Percentiles rank a stretch among this genome's conserved stretches.
phyloP scores from a whole-genome alignment of 2,888 invertebrate species.

The Epiblema foenella region DNA sequence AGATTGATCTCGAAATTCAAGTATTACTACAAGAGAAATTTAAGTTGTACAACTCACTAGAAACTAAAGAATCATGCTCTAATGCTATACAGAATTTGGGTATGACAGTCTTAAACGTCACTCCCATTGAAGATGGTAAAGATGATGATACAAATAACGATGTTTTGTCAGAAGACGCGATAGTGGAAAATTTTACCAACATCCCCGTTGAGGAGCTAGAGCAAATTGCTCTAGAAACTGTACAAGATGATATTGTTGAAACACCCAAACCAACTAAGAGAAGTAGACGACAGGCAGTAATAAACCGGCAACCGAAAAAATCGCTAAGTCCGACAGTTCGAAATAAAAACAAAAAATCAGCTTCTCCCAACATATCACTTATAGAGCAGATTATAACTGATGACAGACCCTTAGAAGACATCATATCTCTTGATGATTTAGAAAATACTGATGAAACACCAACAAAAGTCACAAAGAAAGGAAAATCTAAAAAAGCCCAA shows the following conservation, averaged over 20 bases:
- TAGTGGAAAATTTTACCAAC: slow-evolving; percentile 71
- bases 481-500: slow-evolving; percentile 53
- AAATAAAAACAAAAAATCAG: slow-evolving; percentile 57
- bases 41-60: slow-evolving; percentile 81
- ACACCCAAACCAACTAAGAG: slow-evolving; percentile 52
- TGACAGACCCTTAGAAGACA: slow-evolving; percentile 75
- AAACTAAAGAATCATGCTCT: slow-evolving; percentile 63
- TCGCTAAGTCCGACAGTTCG: slow-evolving; percentile 60
- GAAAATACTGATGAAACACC: slow-evolving; percentile 57
- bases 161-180: slow-evolving; percentile 61
- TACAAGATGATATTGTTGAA: slow-evolving; percentile 53
- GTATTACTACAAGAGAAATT: slow-evolving; percentile 84
- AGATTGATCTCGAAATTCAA: slow-evolving; percentile 86
- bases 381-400: slow-evolving; percentile 77
- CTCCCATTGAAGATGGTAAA: slow-evolving; percentile 53
- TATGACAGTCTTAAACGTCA: slow-evolving; percentile 75
- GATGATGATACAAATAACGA: slow-evolving; percentile 50
- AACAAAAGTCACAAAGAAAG: slow-evolving; percentile 46
- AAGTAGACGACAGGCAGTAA: slow-evolving; percentile 54
- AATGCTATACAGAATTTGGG: slow-evolving; percentile 69
- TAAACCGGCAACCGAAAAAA: slow-evolving; percentile 53
- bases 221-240: slow-evolving; percentile 70
- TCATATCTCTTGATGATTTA: slow-evolving; percentile 73
- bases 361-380: slow-evolving; percentile 74
- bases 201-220: slow-evolving; percentile 77